Evolutionary conservation across 2,113 vertebrate species (phyloP).

Genomic region (Blennius ocellaris): DNA sequence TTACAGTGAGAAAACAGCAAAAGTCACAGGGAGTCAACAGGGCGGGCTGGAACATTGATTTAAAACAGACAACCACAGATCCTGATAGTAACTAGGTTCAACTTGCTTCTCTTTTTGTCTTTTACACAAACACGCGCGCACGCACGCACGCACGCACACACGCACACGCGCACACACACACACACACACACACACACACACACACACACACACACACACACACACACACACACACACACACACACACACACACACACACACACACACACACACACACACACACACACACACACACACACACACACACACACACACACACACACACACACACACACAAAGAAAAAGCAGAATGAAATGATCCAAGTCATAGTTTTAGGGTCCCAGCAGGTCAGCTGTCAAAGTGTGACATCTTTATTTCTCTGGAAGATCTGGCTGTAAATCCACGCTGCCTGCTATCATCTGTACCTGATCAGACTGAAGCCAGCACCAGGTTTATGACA

Average conservation of each 20-base stretch:
- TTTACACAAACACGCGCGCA: too few species aligned
- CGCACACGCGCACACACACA: slow-evolving; percentile 17
- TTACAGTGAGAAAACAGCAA: slow-evolving; percentile 35
- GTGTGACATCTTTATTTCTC: slow-evolving; percentile 82
- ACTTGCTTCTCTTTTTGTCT: slow-evolving; percentile 5
- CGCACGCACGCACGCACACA: too few species aligned
- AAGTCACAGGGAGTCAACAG: slow-evolving; percentile 16
- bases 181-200: background rate
- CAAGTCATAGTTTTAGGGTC: slow-evolving; percentile 68
- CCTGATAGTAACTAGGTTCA: slow-evolving; percentile 44
- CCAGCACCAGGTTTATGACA: slow-evolving; percentile 64
- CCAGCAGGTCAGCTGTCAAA: slow-evolving; percentile 79
- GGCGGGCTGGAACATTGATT: slow-evolving; percentile 34
- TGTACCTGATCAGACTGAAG: slow-evolving; percentile 71
- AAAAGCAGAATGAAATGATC: slow-evolving; percentile 60
- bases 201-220: slow-evolving; percentile 13
- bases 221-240: slow-evolving; percentile 19
- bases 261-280: slow-evolving; percentile 13
- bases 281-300: slow-evolving; percentile 17
- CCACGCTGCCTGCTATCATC: slow-evolving; percentile 74
- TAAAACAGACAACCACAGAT: slow-evolving; percentile 39
- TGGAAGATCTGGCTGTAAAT: slow-evolving; percentile 71
- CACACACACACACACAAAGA: slow-evolving; percentile 21
- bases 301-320: background rate
- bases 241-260: background rate